Conservation (phyloP, 2,888 invertebrate species). For the Penaeus monodon region DNA sequence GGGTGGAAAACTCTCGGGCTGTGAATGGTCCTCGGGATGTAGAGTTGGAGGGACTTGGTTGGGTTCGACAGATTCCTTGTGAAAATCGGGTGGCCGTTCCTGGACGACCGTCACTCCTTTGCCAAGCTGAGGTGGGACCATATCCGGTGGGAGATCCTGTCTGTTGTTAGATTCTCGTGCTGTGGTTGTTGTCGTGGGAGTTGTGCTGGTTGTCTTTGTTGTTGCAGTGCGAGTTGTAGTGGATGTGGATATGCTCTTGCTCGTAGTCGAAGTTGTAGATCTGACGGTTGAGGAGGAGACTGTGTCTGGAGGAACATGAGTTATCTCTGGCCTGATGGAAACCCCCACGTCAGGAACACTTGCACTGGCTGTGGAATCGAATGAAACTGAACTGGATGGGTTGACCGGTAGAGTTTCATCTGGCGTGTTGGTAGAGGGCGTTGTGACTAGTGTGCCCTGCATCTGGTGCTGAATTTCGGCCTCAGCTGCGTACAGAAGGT, state of each 20-base stretch:
- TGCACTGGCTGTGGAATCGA: too few relatives aligned
- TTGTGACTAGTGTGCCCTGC: neutral
- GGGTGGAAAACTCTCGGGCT: neutral
- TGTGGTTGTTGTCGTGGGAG: neutral
- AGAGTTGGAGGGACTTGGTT: neutral
- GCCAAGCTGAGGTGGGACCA: slow-evolving; percentile 24
- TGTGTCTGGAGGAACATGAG: neutral
- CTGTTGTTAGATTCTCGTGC: neutral
- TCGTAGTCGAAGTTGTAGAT: slow-evolving; percentile 1
- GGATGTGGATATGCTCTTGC: neutral
- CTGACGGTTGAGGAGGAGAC: neutral
- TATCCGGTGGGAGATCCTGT: neutral
- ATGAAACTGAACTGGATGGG: neutral
- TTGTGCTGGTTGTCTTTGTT: neutral
- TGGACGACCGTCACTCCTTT: slow-evolving; percentile 16
- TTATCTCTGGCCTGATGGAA: neutral
- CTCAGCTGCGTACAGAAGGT: slow-evolving; percentile 37
- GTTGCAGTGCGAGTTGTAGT: neutral
- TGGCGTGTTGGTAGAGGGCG: neutral
- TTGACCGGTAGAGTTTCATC: neutral
- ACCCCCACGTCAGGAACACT: too few relatives aligned
- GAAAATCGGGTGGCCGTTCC: neutral
- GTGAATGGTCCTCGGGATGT: slow-evolving; percentile 6
- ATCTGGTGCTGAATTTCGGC: slow-evolving; percentile 5
- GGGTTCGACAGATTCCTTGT: neutral